Evolutionary conservation across 2,113 vertebrate species (phyloP), one percentile per base, ranked within the genome.

Genomic region (Heterocephalus glaber): DNA sequence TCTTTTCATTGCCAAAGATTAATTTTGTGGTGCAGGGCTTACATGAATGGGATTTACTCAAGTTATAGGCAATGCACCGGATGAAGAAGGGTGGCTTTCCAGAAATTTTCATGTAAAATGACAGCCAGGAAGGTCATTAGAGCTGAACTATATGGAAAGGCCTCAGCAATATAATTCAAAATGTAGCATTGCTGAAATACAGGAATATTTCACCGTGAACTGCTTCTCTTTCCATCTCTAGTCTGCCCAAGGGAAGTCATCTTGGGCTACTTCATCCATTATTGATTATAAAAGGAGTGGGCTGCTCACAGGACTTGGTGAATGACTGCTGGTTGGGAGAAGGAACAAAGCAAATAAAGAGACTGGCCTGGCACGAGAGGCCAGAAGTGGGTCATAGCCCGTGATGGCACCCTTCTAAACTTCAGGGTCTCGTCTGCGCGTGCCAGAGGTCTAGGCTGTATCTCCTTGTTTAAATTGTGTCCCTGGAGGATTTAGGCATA

Each of bases 81-180:
- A 79, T 72, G 33, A 63, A 92, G 47, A 93, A 3, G 8, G 1
- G n/a, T 35, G 30, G 56, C 22, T 13, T 61, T 74, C n/a, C 41
- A 95, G 95, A 92, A 95, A 83, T 76, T 80, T 28, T 12, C n/a
- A 85, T 13, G 33, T 44, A 49, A 85, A 68, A 72, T 7, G 10
- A 7, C 16, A 86, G 7, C 20, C 1, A 44, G 41, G 14, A n/a
- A 49, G 33, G 24, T 92, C 24, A 6, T 10, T 74, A 63, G 77
- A 95, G 80, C 9, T 76, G 63, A 93, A 72, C 58, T 54, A 54
- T 84, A 66, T 81, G 58, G 44, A 72, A 90, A 85, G 12, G 17
- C 79, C 77, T 9, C 22, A 4, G 72, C 61, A 63, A 44, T 79
- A 2, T 26, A 95, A 87, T 74, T 61, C 49, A 61, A 83, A 74